Conservation (phyloP, 2,888 invertebrate species). For the Taenaris catops region DNA sequence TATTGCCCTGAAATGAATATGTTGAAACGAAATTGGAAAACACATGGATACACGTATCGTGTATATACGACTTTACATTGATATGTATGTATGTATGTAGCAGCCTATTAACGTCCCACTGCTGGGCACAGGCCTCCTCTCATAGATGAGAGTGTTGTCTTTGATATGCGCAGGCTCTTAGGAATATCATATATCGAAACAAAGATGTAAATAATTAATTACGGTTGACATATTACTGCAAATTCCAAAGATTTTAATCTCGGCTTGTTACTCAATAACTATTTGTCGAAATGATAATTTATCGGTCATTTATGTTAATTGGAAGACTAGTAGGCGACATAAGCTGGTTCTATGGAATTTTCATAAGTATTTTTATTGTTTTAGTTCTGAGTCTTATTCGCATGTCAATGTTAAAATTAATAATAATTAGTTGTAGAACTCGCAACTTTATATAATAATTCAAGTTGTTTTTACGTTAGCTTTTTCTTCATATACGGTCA, state of each 20-base stretch:
- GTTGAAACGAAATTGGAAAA: too few species aligned
- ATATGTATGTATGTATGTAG: too few species aligned
- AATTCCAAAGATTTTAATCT: slow-evolving; percentile 26
- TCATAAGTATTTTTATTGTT: slow-evolving; percentile 65
- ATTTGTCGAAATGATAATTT: slow-evolving; percentile 73
- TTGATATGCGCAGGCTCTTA: slow-evolving; percentile 7
- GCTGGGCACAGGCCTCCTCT: too few species aligned
- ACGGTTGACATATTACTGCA: slow-evolving; percentile 43
- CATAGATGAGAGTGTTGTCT: too few species aligned
- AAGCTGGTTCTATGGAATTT: slow-evolving; percentile 67
- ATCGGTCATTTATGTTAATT: slow-evolving; percentile 60
- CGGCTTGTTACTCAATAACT: slow-evolving; percentile 48
- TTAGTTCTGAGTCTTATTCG: slow-evolving; percentile 31
- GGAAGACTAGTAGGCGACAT: slow-evolving; percentile 53
- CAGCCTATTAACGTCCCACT: too few species aligned
- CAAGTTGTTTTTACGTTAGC: too few species aligned
- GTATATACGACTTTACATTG: too few species aligned
- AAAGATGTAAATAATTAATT: slow-evolving; percentile 50
- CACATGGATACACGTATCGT: too few species aligned
- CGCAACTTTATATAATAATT: too few species aligned
- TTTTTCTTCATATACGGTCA: too few species aligned
- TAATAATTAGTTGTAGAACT: slow-evolving; percentile 10
- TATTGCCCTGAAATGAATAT: too few species aligned
- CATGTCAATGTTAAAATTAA: slow-evolving; percentile 14
- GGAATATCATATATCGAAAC: slow-evolving; percentile 26